phyloP scores from a whole-genome alignment of 2,888 invertebrate genomes.

The Tromatobia lineatoria region DNA sequence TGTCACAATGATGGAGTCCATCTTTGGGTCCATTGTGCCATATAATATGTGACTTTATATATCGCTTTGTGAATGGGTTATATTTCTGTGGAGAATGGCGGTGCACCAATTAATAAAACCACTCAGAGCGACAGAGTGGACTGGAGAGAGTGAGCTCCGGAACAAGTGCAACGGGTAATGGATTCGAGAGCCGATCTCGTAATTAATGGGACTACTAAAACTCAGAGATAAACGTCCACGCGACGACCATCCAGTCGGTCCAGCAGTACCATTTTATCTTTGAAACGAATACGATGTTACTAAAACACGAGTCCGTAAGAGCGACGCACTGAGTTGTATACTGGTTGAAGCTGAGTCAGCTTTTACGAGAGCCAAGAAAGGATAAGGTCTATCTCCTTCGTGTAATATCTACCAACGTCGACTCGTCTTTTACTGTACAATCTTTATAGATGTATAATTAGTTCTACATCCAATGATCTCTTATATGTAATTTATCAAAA shows the following conservation, averaged over 20 bases:
- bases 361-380: slow-evolving; percentile 22
- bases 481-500: background rate
- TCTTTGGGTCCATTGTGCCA: background rate
- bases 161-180: slow-evolving; percentile 22
- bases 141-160: background rate
- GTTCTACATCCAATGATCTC: background rate
- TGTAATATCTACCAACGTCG: background rate
- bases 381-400: background rate
- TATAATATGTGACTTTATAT: background rate
- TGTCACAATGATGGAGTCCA: background rate
- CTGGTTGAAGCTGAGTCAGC: slow-evolving; percentile 8
- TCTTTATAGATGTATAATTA: background rate
- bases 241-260: slow-evolving; percentile 22
- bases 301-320: background rate
- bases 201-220: slow-evolving; percentile 25
- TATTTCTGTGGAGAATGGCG: background rate
- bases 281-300: slow-evolving; percentile 26
- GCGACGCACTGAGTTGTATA: slow-evolving; percentile 5
- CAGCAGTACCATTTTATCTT: slow-evolving; percentile 31
- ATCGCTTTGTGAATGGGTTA: background rate
- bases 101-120: slow-evolving; percentile 12
- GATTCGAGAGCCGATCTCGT: slow-evolving; percentile 21
- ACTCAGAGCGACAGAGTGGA: slow-evolving; percentile 5
- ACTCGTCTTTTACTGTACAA: background rate
- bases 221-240: slow-evolving; percentile 20